Percentiles rank a stretch among this genome's conserved stretches.
Evolutionary conservation across 2,797 vertebrate genomes (phyloP).

Genomic region (Epinephelus malabaricus): DNA sequence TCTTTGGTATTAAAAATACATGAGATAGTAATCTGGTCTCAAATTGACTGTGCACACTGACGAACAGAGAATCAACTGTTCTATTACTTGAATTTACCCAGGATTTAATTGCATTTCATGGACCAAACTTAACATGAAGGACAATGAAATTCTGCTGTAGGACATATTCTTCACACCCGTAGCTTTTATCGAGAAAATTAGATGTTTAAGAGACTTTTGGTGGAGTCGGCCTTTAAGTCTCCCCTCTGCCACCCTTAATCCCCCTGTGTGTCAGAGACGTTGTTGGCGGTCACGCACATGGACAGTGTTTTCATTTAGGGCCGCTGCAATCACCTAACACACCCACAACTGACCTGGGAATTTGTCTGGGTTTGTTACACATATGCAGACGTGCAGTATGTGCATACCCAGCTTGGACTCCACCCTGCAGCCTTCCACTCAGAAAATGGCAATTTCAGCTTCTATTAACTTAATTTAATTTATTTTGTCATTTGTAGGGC

Average conservation of each 20-base stretch:
- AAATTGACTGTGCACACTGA: constrained; percentile 5
- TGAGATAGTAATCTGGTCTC: neutral
- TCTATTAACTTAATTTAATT: constrained; percentile 5
- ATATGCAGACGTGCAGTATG: constrained; percentile 14
- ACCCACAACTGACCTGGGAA: constrained; percentile 66
- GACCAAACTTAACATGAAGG: constrained; percentile 33
- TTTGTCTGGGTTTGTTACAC: constrained; percentile 60
- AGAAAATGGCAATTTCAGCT: constrained; percentile 18
- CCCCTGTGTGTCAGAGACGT: constrained; percentile 58
- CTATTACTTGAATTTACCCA: constrained; percentile 28
- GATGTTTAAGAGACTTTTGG: constrained; percentile 57
- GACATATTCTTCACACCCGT: constrained; percentile 42
- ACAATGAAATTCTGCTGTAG: constrained; percentile 23
- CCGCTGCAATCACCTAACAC: constrained; percentile 61
- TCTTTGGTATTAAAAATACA: neutral
- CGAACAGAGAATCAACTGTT: constrained; percentile 29
- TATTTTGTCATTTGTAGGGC: constrained; percentile 15
- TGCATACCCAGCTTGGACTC: constrained; percentile 13
- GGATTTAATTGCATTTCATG: constrained; percentile 49
- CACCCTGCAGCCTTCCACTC: constrained; percentile 23
- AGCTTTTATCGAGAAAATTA: constrained; percentile 30
- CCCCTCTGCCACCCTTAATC: constrained; percentile 62
- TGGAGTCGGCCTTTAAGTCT: constrained; percentile 62
- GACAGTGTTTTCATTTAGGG: constrained; percentile 73
- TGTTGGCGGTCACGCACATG: constrained; percentile 67